phyloP scores from a whole-genome alignment of 2,797 vertebrate species.

The Hydrophis major region DNA sequence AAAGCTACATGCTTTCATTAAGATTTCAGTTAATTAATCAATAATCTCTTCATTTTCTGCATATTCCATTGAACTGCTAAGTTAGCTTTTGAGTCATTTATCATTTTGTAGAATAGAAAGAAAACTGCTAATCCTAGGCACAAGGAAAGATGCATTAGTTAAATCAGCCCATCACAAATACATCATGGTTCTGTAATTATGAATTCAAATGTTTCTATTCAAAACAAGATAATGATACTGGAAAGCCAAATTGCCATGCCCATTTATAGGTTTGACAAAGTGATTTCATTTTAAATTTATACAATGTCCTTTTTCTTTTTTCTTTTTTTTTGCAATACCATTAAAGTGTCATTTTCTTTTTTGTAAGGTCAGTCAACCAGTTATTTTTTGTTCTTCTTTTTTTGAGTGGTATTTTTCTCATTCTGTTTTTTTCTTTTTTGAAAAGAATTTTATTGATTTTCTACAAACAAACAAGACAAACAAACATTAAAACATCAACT shows the following conservation, averaged over 20 bases:
- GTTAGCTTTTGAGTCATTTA: conserved; percentile 52
- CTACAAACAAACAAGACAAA: no score
- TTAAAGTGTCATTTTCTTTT: background rate
- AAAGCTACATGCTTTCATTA: conserved; percentile 33
- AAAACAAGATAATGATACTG: conserved; percentile 27
- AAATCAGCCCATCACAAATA: conserved; percentile 41
- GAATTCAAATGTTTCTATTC: conserved; percentile 27
- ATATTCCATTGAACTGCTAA: conserved; percentile 51
- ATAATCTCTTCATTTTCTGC: conserved; percentile 58
- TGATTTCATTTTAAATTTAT: conserved; percentile 17
- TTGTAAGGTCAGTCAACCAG: background rate
- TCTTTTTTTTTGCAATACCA: background rate
- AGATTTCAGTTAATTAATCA: conserved; percentile 53
- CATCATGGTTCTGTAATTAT: conserved; percentile 33
- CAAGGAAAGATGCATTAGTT: conserved; percentile 59
- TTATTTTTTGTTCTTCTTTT: background rate
- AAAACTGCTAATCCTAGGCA: conserved; percentile 58
- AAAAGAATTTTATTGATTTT: no score
- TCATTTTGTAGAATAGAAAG: conserved; percentile 59
- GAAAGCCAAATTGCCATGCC: conserved; percentile 21
- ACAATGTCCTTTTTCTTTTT: background rate
- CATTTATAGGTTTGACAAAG: background rate
- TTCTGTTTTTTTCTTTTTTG: background rate
- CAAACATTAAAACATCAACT: no score
- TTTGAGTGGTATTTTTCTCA: conserved; percentile 2